Base-by-base conservation (phyloP, 2,797 vertebrate species). In the Scleropages formosus region DNA sequence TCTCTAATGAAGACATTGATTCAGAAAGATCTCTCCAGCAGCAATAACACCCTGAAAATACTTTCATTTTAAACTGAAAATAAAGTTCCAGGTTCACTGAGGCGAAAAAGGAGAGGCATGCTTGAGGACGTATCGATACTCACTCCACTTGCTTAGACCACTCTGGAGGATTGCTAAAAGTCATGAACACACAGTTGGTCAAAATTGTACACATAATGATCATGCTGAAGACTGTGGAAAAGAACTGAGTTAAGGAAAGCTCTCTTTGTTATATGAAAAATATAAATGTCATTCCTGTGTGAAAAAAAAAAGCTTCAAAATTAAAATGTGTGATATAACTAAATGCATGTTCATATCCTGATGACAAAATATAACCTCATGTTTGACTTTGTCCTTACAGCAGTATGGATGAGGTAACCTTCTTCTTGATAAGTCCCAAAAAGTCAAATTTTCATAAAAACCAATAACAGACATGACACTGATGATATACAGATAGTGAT, bases 171-270 rank as follows among this genome's bases (percentile, higher is more conserved):
- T 99, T 96, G 90, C 96, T 99, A 92, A 99, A 98, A 87, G 97
- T 99, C 97, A 99, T 99, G 94, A 99, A 99, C 84, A 99, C 97
- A 89, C 97, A 99, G 95, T 99, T 99, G 91, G 97, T 99, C 95
- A 99, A 95, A 95, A 99, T 99, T 82, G 97, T 99, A 92, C 94
- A 96, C 97, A 99, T 99, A 87, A 99, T 99, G 94, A 99, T 98
- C 96, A 99, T 98, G 95, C 97, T 99, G 92, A 99, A 99, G 89
- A 99, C 87, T 91, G 96, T 99, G 86, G 79, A 53, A 67, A 67
- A 58, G 69, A 77, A 13, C 73, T 10, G 4, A 66, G 90, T 92
- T 85, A 93, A 93, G 91, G 90, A 86, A 84, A 78, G 12, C 16
- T n/a, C n/a, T n/a, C n/a, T 39, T 18, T 31, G 39, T 4, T 2